These are phyloP conservation scores for Microcebus tavaratra DNA, from an alignment of 2,113 vertebrate genomes.

Conservation along the genomic window DNA sequence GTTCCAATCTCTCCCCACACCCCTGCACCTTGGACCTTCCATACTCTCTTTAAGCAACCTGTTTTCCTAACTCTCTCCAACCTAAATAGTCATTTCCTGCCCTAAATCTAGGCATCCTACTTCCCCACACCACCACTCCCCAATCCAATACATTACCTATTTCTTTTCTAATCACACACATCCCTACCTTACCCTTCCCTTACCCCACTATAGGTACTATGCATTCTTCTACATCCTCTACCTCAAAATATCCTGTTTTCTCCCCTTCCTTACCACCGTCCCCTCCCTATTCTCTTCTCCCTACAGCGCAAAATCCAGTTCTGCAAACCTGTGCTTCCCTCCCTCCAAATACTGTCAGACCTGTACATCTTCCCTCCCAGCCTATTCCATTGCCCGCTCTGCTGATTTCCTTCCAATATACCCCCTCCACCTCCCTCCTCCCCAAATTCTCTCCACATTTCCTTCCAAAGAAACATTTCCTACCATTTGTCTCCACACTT, in stretches of 20 bases:
- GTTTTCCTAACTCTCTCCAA: slow-evolving; percentile 16
- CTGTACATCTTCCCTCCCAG: neutral
- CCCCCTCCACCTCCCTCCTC: neutral
- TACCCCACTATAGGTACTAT: neutral
- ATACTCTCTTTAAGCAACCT: neutral
- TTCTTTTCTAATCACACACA: neutral
- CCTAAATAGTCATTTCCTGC: neutral
- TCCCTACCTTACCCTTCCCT: neutral
- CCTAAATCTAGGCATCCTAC: neutral
- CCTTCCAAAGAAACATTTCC: slow-evolving; percentile 9
- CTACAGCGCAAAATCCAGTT: neutral
- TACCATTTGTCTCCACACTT: neutral
- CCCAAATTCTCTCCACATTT: slow-evolving; percentile 6
- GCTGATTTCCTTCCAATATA: neutral
- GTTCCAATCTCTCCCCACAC: neutral
- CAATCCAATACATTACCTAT: neutral
- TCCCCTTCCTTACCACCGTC: neutral
- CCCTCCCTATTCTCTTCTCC: neutral
- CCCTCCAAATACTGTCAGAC: neutral
- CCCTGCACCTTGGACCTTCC: neutral
- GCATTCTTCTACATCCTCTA: neutral
- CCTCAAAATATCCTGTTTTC: neutral
- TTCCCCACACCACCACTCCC: neutral
- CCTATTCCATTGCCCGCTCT: neutral
- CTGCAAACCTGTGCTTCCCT: neutral